Conservation (phyloP, 2,888 invertebrate genomes). For the Acholoe squamosa region DNA sequence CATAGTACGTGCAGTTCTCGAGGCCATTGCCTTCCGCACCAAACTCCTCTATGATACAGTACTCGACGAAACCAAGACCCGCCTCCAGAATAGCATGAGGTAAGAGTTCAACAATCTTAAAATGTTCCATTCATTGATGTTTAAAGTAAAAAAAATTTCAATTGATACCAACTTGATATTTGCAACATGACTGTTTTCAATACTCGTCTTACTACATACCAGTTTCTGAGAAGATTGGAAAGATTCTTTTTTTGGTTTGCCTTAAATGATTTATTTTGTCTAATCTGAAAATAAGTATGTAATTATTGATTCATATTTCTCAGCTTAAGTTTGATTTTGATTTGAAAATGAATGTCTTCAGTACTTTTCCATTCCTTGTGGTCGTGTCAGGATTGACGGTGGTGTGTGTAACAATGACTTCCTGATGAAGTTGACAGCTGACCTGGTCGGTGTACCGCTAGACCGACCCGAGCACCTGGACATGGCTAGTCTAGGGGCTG, state of each 20-base stretch:
- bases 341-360: background rate
- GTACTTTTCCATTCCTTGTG: background rate
- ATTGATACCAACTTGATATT: too few relatives aligned
- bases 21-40: conserved; percentile 97
- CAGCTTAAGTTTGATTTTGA: too few relatives aligned
- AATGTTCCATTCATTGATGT: too few relatives aligned
- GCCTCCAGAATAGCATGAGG: conserved; percentile 28
- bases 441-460: conserved; percentile 90
- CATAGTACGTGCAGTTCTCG: conserved; percentile 95
- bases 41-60: conserved; percentile 88
- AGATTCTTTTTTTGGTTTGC: too few relatives aligned
- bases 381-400: conserved; percentile 97
- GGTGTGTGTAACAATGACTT: conserved; percentile 98
- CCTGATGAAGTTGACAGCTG: conserved; percentile 93
- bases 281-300: too few relatives aligned
- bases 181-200: too few relatives aligned
- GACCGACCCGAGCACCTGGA: conserved; percentile 89
- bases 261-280: too few relatives aligned
- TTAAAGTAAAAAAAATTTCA: too few relatives aligned
- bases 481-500: conserved; percentile 93
- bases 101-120: background rate
- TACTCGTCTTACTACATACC: too few relatives aligned
- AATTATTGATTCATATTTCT: too few relatives aligned
- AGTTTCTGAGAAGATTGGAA: background rate
- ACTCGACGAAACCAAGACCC: conserved; percentile 65